Evolutionary conservation across 2,113 vertebrate genomes (phyloP), one percentile per base, ranked within the genome.

Genomic region (Brachirus orientalis): DNA sequence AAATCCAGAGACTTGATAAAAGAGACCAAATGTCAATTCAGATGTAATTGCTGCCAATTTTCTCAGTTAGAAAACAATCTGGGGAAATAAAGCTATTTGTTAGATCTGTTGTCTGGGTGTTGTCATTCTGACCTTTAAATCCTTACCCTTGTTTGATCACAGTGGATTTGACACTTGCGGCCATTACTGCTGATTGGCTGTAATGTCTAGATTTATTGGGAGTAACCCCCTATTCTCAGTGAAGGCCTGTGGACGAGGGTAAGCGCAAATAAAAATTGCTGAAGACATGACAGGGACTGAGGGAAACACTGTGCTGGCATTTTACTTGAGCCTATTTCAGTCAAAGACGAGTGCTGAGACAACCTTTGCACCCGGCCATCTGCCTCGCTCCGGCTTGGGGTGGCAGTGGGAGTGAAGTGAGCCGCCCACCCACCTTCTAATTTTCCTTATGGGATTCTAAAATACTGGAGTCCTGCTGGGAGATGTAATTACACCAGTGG

Each of bases 91-190:
- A 44, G 36, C 63, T 43, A 47, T 82, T 77, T 65, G 63, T 81
- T 63, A 64, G 43, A 70, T 60, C 64, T 18, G 16, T 64, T 79
- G 66, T 74, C 58, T 81, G 58, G 51, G 41, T 35, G 50, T 62
- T 60, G 62, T 71, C 79, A 41, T n/a, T 40, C 48, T 83, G 86
- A 86, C 84, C 79, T 83, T 78, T 77, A 65, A 80, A 78, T 74
- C 72, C 58, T 59, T 10, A 10, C 40, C 50, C 41, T 18, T 50
- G 63, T 82, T 65, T 46, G 22, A 82, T 60, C 44, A 55, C 50
- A 18, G 36, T 18, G 60, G 46, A 33, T 82, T 57, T 68, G 70
- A 83, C 65, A 59, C 66, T 58, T 14, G 45, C 8, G 22, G 54
- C 55, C 52, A 75, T 69, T 35, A 40, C 22, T 45, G 51, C 17